Base-by-base conservation (phyloP, 2,888 invertebrate species). In the Cosmia pyralina region DNA sequence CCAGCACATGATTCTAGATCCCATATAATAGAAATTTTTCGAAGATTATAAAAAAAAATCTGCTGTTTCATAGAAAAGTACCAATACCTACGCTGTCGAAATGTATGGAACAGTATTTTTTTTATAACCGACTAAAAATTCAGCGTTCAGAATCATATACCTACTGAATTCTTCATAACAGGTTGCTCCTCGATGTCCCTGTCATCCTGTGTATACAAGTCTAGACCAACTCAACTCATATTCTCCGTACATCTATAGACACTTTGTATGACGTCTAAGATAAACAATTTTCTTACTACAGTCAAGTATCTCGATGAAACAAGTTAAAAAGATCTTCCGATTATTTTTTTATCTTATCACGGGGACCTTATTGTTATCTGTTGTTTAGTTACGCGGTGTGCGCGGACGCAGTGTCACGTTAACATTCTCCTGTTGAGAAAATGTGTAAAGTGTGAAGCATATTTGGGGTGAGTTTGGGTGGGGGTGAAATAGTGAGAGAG, bases 311-410 rank as follows among this genome's bases (percentile, higher is more conserved):
- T 86, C 86, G 75, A 68, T 85, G 82, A 77, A 86, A 88, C 88
- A 89, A 89, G 88, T 89, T 87, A 89, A 91, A 88, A 90, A 91
- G 92, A 93, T 93, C 90, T 91, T 85, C 85, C 87, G 91, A 92
- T 92, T 90, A 91, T 88, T 89, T 88, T 88, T 88, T 92, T 93
- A 94, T 94, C 94, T 94, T 91, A 94, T 94, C 94, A 77, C 59
- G 13, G 68, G 62, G 66, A 79, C 81, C 78, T 80, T 77, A 81
- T 77, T 80, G 82, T 87, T 87, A 87, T 87, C 87, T 63, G 65
- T 60, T 77, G 83, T 82, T 84, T 86, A 87, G 87, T 85, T 79
- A 73, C 69, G 70, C 79, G 71, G 60, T 60, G 77, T 80, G 77
- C 77, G 79, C 76, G 55, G 48, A 57, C 74, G 67, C 52, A 65